Evolutionary conservation across 2,888 invertebrate genomes (phyloP).

Genomic region (Drosophila phalerata): DNA sequence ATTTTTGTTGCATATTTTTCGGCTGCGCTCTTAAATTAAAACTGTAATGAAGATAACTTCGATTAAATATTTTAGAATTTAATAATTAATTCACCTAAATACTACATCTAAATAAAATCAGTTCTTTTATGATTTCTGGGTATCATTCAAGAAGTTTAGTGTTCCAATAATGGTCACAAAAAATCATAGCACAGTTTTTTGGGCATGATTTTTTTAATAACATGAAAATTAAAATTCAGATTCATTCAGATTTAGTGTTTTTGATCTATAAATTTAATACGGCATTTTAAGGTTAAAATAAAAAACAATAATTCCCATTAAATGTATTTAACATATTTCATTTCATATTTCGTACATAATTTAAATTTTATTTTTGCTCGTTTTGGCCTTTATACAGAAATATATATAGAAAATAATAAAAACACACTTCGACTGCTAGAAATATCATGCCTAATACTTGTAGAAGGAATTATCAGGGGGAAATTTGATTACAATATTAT

Average conservation of each 20-base stretch:
- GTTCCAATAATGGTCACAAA: too few species aligned
- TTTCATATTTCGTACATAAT: constrained; percentile 48
- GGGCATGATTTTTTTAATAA: not conserved
- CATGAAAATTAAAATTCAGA: too few species aligned
- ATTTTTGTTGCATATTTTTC: constrained; percentile 39
- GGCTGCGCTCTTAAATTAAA: not conserved
- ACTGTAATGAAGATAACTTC: not conserved
- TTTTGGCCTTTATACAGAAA: constrained; percentile 68
- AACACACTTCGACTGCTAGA: constrained; percentile 30
- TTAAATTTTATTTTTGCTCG: constrained; percentile 62
- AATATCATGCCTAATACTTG: constrained; percentile 37
- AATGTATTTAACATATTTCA: constrained; percentile 6
- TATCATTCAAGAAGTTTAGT: too few species aligned
- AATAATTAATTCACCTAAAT: too few species aligned
- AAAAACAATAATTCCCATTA: not conserved
- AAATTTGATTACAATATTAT: constrained; percentile 23
- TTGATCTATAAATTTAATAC: too few species aligned
- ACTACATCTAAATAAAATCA: too few species aligned
- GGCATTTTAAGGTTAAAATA: not conserved
- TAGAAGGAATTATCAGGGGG: constrained; percentile 1
- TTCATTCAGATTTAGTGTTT: not conserved
- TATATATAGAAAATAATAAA: constrained; percentile 24
- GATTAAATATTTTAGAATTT: too few species aligned
- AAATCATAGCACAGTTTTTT: not conserved
- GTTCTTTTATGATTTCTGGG: not conserved